A percentile compares a stretch with the other conserved stretches of the same genome.
These are phyloP conservation scores for Eufriesea mexicana DNA, from an alignment of 1,140 invertebrate species.

Conservation along the genomic window DNA sequence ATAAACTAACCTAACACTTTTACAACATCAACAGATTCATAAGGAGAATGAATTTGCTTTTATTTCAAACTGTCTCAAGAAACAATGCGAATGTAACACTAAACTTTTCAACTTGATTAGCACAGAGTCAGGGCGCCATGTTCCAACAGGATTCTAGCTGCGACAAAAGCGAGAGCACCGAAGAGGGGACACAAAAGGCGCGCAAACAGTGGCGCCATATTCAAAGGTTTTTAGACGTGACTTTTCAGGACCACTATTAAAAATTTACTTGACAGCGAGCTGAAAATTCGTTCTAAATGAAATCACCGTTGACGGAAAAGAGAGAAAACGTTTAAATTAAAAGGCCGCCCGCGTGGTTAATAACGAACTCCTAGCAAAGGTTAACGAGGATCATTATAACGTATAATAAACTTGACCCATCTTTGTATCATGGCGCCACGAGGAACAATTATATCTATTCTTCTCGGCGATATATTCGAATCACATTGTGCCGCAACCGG, in stretches of 20 bases:
- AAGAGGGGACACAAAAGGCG: neutral
- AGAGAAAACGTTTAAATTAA: neutral
- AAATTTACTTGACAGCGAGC: neutral
- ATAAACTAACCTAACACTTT: no score
- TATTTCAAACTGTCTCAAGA: no score
- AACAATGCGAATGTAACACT: no score
- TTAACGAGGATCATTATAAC: constrained; percentile 26
- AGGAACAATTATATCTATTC: constrained; percentile 4
- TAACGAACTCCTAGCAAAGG: neutral
- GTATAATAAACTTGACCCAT: constrained; percentile 28
- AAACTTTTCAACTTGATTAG: no score
- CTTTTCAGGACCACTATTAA: neutral
- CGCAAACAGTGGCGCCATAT: neutral
- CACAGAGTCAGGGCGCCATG: neutral
- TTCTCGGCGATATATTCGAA: neutral
- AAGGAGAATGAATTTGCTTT: no score
- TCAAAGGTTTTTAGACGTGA: neutral
- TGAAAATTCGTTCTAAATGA: neutral
- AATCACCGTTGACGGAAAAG: neutral
- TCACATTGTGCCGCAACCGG: neutral
- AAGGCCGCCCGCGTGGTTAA: neutral
- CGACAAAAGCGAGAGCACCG: neutral
- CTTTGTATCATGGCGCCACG: neutral
- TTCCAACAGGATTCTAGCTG: neutral
- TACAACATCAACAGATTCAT: no score